Percentiles rank a stretch among this genome's conserved stretches.
phyloP scores from a whole-genome alignment of 1,140 invertebrate genomes.

The Listronotus oregonensis region DNA sequence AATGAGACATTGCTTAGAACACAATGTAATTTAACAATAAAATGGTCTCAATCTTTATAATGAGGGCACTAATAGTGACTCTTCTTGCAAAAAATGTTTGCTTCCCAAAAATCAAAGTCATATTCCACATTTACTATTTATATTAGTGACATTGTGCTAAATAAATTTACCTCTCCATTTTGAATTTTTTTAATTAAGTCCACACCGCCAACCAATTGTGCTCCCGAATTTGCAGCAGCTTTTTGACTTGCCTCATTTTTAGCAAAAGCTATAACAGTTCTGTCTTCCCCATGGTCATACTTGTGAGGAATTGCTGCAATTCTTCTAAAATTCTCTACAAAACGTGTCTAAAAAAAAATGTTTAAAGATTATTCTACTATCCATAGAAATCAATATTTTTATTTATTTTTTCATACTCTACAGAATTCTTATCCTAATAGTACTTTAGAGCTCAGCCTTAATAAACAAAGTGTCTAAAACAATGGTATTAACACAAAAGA shows the following conservation, averaged over 20 bases:
- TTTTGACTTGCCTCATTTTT: slow-evolving; percentile 64
- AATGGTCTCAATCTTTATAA: too few species aligned
- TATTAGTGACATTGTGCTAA: too few species aligned
- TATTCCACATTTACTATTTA: too few species aligned
- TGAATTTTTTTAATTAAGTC: slow-evolving; percentile 77
- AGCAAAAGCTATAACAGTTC: slow-evolving; percentile 72
- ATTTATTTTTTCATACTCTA: background rate
- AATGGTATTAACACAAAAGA: too few species aligned
- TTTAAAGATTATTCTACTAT: background rate
- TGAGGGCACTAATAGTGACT: too few species aligned
- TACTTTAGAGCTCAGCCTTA: background rate
- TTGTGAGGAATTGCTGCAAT: slow-evolving; percentile 66
- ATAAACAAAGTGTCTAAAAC: too few species aligned
- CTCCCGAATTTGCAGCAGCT: slow-evolving; percentile 69
- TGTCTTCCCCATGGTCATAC: slow-evolving; percentile 68
- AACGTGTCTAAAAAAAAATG: slow-evolving; percentile 63
- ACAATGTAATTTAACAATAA: too few species aligned
- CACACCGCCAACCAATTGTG: slow-evolving; percentile 67
- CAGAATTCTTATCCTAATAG: background rate
- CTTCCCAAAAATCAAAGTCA: too few species aligned
- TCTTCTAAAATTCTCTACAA: slow-evolving; percentile 66
- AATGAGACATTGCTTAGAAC: too few species aligned
- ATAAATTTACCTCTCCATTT: slow-evolving; percentile 60
- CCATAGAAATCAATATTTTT: background rate
- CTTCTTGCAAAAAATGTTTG: too few species aligned